Percentiles rank a stretch among this genome's conserved stretches.
Conservation (phyloP, 2,888 invertebrate species). For the Liopterus haemorrhoidalis region DNA sequence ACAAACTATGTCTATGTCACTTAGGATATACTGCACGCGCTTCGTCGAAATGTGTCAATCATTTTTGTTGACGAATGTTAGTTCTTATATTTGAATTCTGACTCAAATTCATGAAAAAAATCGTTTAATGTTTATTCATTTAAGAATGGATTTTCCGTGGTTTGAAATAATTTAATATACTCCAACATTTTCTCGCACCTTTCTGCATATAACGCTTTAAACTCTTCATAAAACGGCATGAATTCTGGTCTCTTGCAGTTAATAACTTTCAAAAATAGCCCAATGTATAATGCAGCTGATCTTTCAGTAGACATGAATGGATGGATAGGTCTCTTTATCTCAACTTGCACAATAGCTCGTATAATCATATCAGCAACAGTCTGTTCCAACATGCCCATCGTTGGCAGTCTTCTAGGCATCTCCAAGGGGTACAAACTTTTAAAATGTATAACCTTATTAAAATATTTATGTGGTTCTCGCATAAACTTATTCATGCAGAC, state of each 20-base stretch:
- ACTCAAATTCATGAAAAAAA: too few species aligned
- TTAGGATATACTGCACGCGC: too few species aligned
- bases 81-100: too few species aligned
- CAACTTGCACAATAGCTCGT: conserved; percentile 50
- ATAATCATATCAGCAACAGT: conserved; percentile 51
- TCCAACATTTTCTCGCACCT: conserved; percentile 35
- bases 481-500: conserved; percentile 52
- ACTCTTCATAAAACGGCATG: conserved; percentile 43
- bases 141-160: conserved; percentile 14
- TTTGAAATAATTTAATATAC: conserved; percentile 38
- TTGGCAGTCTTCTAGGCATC: conserved; percentile 47
- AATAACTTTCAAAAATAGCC: conserved; percentile 52
- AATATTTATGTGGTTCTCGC: conserved; percentile 48
- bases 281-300: conserved; percentile 54
- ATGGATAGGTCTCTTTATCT: conserved; percentile 54
- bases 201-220: conserved; percentile 43
- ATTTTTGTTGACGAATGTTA: too few species aligned
- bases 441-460: conserved; percentile 45
- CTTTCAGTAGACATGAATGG: conserved; percentile 50
- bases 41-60: too few species aligned
- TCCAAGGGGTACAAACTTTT: conserved; percentile 41
- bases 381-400: conserved; percentile 58
- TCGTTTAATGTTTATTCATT: too few species aligned
- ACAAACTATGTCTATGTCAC: too few species aligned
- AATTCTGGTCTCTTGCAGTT: conserved; percentile 44